These are phyloP conservation scores for Opisthograptis luteolata DNA, from an alignment of 2,888 invertebrate genomes.

Conservation along the genomic window DNA sequence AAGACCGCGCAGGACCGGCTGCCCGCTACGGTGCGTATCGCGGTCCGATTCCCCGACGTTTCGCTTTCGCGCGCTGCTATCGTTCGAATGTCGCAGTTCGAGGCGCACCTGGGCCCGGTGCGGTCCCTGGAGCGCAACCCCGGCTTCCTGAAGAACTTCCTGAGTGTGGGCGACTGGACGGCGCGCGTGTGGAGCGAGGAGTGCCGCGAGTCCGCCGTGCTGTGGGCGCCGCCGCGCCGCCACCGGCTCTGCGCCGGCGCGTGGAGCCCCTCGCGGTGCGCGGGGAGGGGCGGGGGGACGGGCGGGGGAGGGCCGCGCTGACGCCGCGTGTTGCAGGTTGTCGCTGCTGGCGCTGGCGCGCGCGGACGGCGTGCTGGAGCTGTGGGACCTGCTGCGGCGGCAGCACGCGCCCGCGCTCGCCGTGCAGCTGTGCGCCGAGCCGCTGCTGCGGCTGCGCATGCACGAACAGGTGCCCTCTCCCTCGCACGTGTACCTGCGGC, in stretches of 20 bases:
- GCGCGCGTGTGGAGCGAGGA: constrained; percentile 97
- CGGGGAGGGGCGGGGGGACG: no score
- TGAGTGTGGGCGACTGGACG: constrained; percentile 97
- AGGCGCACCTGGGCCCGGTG: constrained; percentile 92
- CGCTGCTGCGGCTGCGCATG: constrained; percentile 72
- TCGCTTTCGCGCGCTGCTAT: background rate
- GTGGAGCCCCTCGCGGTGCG: constrained; percentile 94
- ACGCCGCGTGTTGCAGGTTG: background rate
- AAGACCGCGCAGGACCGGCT: constrained; percentile 87
- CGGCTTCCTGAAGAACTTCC: constrained; percentile 95
- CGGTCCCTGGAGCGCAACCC: constrained; percentile 95
- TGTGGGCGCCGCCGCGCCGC: constrained; percentile 91
- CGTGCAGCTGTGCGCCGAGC: constrained; percentile 75
- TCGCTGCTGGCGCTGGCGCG: background rate
- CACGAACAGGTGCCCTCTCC: constrained; percentile 55
- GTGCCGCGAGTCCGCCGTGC: constrained; percentile 94
- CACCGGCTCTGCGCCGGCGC: constrained; percentile 89
- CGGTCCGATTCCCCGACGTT: no score
- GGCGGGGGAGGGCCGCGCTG: no score
- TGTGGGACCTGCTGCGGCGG: background rate
- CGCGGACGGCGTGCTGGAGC: background rate
- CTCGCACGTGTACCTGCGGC: background rate
- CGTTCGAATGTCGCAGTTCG: constrained; percentile 71
- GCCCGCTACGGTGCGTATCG: constrained; percentile 75
- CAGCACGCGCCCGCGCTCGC: constrained; percentile 90